Percentiles rank a stretch among this genome's conserved stretches.
Evolutionary conservation across 2,888 invertebrate genomes (phyloP).

Genomic region (Leptura quadrifasciata): DNA sequence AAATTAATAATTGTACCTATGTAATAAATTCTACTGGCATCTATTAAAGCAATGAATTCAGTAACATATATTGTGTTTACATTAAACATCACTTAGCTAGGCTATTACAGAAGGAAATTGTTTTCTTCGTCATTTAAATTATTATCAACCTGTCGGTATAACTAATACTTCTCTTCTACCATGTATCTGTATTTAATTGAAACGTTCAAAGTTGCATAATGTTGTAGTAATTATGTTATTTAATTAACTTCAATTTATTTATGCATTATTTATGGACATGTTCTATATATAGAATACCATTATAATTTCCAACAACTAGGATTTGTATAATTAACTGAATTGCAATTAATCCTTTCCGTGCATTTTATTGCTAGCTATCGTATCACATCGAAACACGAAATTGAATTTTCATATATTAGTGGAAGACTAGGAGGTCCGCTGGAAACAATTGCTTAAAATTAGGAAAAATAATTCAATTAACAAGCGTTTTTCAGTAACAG

Average conservation of each 20-base stretch:
- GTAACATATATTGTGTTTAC: not conserved
- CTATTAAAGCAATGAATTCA: too few species aligned
- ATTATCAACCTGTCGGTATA: not conserved
- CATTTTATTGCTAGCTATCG: not conserved
- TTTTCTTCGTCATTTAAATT: not conserved
- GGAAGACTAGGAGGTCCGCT: too few species aligned
- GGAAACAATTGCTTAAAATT: too few species aligned
- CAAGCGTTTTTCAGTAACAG: too few species aligned
- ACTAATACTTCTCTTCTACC: not conserved
- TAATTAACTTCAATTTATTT: constrained; percentile 28
- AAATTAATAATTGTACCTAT: too few species aligned
- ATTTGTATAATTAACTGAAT: not conserved
- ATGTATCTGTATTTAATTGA: not conserved
- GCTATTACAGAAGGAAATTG: not conserved
- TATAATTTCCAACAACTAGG: constrained; percentile 12
- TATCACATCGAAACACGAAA: not conserved
- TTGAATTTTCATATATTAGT: too few species aligned
- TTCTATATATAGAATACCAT: constrained; percentile 13
- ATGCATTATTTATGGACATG: not conserved
- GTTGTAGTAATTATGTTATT: constrained; percentile 34
- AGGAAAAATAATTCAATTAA: too few species aligned
- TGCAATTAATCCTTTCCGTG: not conserved
- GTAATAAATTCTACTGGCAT: too few species aligned
- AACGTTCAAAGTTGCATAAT: constrained; percentile 27
- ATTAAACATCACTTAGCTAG: not conserved